Base-by-base conservation (phyloP, 2,888 invertebrate genomes). In the Plutella xylostella region DNA sequence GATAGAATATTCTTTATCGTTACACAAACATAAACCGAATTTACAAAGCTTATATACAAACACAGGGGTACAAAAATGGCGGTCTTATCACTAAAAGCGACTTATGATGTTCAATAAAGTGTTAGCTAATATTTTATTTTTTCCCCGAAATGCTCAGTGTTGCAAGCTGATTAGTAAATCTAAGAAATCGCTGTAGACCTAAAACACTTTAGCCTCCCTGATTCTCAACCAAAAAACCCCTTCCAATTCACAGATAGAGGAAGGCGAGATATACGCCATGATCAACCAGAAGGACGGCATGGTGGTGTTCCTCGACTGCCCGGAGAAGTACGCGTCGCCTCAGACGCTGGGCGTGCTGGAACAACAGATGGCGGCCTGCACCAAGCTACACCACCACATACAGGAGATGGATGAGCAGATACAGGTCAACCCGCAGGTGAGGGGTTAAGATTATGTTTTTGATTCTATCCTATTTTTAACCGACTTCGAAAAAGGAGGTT, bases 211-310 rank as follows among this genome's bases (percentile, higher is more conserved):
- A 6, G 3, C 15, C 15, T 37, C 9, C 11, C 4, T 37, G 1
- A 20, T 12, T 20, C 4, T 7, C 3, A 25, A 25, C 3, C 4
- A 1, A 40, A 25, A 28, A 28, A 28, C 28, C 6, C 28, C 6
- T 9, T 28, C 28, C 9, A 28, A 22, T 49, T 59, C 59, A 25
- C 58, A 97, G 96, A 98, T 98, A 62, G 96, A 97, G 80, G 96
- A 96, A 69, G 93, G 94, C 45, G 96, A 97, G 84, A 98, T 98
- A 58, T 97, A 92, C 82, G 98, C 98, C 20, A 93, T 94, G 61
- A 97, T 98, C 55, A 97, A 97, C 82, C 96, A 97, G 80, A 95
- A 94, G 73, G 97, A 98, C 78, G 97, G 98, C 12, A 98, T 98
- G 97, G 97, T 98, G 14, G 88, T 96, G 44, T 98, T 98, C 70